These are phyloP conservation scores for Carcharodon carcharias DNA, from an alignment of 2,797 vertebrate genomes.

Conservation along the genomic window DNA sequence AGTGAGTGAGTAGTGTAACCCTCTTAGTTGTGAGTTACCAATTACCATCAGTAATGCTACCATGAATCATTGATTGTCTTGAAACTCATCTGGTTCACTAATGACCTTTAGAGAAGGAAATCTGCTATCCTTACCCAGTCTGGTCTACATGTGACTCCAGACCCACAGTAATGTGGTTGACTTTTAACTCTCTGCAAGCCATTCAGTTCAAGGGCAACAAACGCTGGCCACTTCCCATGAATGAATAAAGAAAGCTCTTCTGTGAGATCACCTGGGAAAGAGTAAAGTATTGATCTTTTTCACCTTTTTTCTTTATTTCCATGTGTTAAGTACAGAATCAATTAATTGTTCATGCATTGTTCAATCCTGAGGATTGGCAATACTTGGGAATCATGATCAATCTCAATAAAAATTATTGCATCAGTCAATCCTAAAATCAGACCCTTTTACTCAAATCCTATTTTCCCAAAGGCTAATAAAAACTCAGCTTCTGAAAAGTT, in stretches of 20 bases:
- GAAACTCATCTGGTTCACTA: no score
- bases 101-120: no score
- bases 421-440: background rate
- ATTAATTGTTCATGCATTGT: background rate
- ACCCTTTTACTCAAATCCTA: background rate
- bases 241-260: background rate
- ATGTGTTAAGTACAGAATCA: background rate
- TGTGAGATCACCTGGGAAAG: background rate
- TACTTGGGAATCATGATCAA: background rate
- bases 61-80: no score
- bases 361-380: background rate
- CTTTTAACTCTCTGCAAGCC: no score
- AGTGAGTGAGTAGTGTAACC: no score
- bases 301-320: background rate
- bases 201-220: no score
- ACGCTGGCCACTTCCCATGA: no score
- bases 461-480: background rate
- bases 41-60: no score
- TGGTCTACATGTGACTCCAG: no score
- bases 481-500: background rate
- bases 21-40: no score
- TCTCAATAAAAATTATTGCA: background rate
- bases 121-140: no score
- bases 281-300: background rate
- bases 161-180: no score